These are phyloP conservation scores for Poecilia wingei DNA, from an alignment of 2,797 vertebrate species.

Conservation along the genomic window DNA sequence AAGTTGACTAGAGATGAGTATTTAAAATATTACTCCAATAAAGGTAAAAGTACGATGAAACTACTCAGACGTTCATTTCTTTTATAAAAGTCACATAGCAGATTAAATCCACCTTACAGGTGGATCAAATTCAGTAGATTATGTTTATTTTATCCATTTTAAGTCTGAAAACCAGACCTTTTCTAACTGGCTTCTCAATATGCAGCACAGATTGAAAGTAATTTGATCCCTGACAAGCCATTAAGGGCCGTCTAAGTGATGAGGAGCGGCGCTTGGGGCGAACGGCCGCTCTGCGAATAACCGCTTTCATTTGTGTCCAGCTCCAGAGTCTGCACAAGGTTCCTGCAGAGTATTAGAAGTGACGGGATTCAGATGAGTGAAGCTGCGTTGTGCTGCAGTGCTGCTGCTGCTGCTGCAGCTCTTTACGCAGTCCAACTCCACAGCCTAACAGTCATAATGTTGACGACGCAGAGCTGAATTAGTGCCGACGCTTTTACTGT, in stretches of 20 bases:
- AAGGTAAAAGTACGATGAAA: not conserved
- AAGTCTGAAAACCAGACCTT: not conserved
- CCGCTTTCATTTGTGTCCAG: not conserved
- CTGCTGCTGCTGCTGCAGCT: constrained; percentile 4
- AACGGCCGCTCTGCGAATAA: no score
- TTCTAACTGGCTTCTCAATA: not conserved
- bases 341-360: not conserved
- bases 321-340: not conserved
- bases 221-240: not conserved
- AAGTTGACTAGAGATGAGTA: not conserved
- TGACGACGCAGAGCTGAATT: constrained; percentile 5
- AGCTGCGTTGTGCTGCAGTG: constrained; percentile 8
- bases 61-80: not conserved
- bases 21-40: not conserved
- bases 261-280: not conserved
- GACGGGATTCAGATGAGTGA: not conserved
- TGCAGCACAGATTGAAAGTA: not conserved
- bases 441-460: not conserved
- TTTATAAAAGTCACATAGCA: not conserved
- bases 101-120: not conserved
- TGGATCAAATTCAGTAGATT: not conserved
- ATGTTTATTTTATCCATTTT: not conserved
- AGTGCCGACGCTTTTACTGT: constrained; percentile 11
- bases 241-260: not conserved
- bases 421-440: not conserved